Evolutionary conservation across 2,797 vertebrate genomes (phyloP).

Genomic region (Acanthis flammea): DNA sequence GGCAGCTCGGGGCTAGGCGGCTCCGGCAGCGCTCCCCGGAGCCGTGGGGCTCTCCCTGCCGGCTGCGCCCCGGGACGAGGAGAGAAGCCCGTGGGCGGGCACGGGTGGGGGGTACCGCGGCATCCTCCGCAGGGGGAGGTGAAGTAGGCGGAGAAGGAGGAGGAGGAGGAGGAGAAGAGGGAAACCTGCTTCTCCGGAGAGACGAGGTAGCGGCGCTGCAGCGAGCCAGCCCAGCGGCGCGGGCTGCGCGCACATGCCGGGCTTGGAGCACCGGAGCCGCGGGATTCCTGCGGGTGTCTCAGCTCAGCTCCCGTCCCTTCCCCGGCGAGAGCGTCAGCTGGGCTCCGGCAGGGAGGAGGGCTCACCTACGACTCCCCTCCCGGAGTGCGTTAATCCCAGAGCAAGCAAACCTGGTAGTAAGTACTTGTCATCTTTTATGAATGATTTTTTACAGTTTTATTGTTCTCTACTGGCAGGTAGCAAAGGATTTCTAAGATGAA

Average conservation of each 20-base stretch:
- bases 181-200: not conserved
- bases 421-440: conserved; percentile 11
- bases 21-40: not conserved
- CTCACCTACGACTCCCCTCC: not conserved
- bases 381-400: not conserved
- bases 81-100: not conserved
- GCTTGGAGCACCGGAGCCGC: not conserved
- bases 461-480: conserved; percentile 13
- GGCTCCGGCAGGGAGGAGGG: not conserved
- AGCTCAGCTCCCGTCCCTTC: not conserved
- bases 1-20: not conserved
- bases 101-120: not conserved
- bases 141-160: conserved; percentile 34
- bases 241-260: conserved; percentile 37
- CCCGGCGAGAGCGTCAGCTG: not conserved
- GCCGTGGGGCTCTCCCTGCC: not conserved
- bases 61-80: not conserved
- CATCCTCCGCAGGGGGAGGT: not conserved
- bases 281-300: not conserved
- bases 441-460: not conserved
- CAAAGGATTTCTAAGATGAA: not conserved
- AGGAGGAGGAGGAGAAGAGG: not conserved
- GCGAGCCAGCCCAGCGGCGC: not conserved
- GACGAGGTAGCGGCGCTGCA: not conserved
- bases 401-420: not conserved